Percentiles rank a stretch among this genome's conserved stretches.
phyloP scores from a whole-genome alignment of 1,140 invertebrate species.

The Conopomorpha cramerella region DNA sequence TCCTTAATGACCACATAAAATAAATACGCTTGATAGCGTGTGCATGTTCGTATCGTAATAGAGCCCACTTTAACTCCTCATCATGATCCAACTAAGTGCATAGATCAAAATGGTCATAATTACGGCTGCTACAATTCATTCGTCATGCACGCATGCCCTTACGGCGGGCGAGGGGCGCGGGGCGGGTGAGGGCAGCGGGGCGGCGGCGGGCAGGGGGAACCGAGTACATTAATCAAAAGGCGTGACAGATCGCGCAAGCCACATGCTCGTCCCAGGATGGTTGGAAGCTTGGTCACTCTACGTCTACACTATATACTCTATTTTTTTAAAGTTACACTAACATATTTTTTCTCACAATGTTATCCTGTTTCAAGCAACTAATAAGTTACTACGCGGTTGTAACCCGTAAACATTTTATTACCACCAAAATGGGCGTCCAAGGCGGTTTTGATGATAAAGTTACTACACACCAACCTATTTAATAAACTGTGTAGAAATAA shows the following conservation, averaged over 20 bases:
- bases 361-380: too few species aligned
- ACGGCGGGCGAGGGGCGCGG: not conserved
- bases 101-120: conserved; percentile 27
- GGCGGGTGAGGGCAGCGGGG: not conserved
- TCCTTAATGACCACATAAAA: too few species aligned
- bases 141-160: not conserved
- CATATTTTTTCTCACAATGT: too few species aligned
- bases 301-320: conserved; percentile 8
- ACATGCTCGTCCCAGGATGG: conserved; percentile 23
- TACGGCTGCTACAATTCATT: conserved; percentile 12
- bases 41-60: too few species aligned
- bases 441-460: not conserved
- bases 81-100: too few species aligned
- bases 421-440: not conserved
- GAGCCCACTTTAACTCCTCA: too few species aligned
- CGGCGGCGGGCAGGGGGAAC: conserved; percentile 8
- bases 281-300: conserved; percentile 18
- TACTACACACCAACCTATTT: too few species aligned
- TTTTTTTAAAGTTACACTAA: not conserved
- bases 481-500: too few species aligned
- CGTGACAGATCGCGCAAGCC: conserved; percentile 28
- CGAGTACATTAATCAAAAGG: conserved; percentile 35
- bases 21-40: too few species aligned
- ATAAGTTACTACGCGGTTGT: too few species aligned
- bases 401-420: too few species aligned